Evolutionary conservation across 2,888 invertebrate species (phyloP).

Genomic region (Sesamia inferens): DNA sequence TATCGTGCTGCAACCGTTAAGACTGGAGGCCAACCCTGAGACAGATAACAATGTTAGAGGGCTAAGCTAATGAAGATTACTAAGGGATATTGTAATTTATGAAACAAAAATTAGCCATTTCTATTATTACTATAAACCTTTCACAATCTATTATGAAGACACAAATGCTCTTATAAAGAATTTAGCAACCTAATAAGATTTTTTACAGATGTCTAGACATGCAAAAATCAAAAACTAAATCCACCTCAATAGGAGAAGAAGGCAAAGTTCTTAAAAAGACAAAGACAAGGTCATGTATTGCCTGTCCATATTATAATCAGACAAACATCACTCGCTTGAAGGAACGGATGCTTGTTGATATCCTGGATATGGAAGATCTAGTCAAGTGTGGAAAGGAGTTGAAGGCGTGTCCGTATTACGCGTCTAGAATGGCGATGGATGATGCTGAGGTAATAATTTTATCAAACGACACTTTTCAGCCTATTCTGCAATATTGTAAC

Average conservation of each 20-base stretch:
- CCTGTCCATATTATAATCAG: slow-evolving; percentile 93
- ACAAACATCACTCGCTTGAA: slow-evolving; percentile 91
- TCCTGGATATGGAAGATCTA: slow-evolving; percentile 97
- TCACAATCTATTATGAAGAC: too few relatives aligned
- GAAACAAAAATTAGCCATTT: too few relatives aligned
- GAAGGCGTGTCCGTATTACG: slow-evolving; percentile 98
- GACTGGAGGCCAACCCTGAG: background rate
- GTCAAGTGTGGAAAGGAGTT: slow-evolving; percentile 91
- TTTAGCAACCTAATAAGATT: too few relatives aligned
- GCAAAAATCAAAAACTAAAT: slow-evolving; percentile 91
- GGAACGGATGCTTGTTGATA: slow-evolving; percentile 91
- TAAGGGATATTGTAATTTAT: too few relatives aligned
- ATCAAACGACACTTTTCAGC: background rate
- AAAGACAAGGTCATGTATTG: slow-evolving; percentile 87
- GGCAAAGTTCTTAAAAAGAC: slow-evolving; percentile 92
- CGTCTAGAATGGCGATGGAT: slow-evolving; percentile 94
- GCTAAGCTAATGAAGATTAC: too few relatives aligned
- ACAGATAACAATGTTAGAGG: too few relatives aligned
- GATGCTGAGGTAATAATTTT: slow-evolving; percentile 92
- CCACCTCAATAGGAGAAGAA: slow-evolving; percentile 89
- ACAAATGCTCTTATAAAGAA: too few relatives aligned
- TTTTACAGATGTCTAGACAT: slow-evolving; percentile 93
- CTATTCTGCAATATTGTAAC: background rate
- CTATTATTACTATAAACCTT: too few relatives aligned
- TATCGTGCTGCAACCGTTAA: background rate